phyloP scores from a whole-genome alignment of 2,113 vertebrate genomes.

The Tichodroma muraria region DNA sequence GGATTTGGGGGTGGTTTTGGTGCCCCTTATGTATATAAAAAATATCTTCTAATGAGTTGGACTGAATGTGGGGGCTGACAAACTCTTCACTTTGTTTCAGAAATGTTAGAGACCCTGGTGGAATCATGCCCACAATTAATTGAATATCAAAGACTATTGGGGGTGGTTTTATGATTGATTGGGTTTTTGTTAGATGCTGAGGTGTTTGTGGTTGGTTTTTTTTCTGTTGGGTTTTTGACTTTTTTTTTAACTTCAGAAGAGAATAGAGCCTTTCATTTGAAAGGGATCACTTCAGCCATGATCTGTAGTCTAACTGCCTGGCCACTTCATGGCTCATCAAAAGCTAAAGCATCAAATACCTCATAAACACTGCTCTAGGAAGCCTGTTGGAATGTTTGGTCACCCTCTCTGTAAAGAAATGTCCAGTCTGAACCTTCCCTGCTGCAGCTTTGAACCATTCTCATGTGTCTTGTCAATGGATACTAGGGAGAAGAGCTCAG shows the following conservation, averaged over 20 bases:
- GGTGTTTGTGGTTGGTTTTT: not conserved
- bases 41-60: not conserved
- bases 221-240: not conserved
- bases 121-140: not conserved
- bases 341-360: not conserved
- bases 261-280: not conserved
- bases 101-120: not conserved
- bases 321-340: not conserved
- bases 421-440: not conserved
- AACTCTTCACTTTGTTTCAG: not conserved
- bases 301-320: not conserved
- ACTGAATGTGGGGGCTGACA: not conserved
- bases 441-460: not conserved
- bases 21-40: not conserved
- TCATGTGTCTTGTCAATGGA: not conserved
- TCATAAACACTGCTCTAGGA: not conserved
- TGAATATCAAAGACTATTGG: not conserved
- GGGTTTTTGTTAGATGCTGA: not conserved
- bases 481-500: not conserved
- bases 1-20: not conserved
- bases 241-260: not conserved
- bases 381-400: not conserved
- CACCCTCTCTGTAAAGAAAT: not conserved
- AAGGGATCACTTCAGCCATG: not conserved
- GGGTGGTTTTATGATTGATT: not conserved